A percentile compares a stretch with the other conserved stretches of the same genome.
phyloP scores from a whole-genome alignment of 2,113 vertebrate genomes.

The Cyanocitta stelleri region DNA sequence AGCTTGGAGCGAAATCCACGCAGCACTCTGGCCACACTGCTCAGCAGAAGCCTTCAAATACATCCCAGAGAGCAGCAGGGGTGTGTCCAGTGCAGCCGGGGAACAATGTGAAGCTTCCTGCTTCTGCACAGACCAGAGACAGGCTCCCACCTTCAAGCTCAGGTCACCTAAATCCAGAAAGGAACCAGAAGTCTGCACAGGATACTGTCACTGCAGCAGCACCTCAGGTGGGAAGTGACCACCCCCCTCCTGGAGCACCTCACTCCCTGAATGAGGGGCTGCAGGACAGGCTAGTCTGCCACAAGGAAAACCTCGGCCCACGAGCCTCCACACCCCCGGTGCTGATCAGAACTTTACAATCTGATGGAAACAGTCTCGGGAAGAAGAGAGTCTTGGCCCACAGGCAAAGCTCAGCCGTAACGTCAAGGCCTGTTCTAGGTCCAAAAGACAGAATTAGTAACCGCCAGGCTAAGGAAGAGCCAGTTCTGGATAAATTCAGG shows the following conservation, averaged over 20 bases:
- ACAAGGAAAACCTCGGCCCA: constrained; percentile 46
- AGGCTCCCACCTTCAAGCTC: background rate
- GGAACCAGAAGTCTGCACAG: background rate
- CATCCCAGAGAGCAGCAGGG: background rate
- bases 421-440: background rate
- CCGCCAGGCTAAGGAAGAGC: background rate
- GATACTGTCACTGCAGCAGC: background rate
- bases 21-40: background rate
- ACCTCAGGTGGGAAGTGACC: background rate
- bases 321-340: background rate
- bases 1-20: background rate
- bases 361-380: background rate
- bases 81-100: background rate
- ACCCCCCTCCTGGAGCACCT: too few relatives aligned
- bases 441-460: background rate
- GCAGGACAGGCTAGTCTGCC: background rate
- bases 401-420: background rate
- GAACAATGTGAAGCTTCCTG: background rate
- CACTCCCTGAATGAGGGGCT: background rate
- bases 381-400: background rate
- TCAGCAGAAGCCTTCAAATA: background rate
- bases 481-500: background rate
- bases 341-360: background rate
- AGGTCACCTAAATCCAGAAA: background rate
- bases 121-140: background rate